Evolutionary conservation across 2,888 invertebrate species (phyloP).

Genomic region (Chalcis sispes): DNA sequence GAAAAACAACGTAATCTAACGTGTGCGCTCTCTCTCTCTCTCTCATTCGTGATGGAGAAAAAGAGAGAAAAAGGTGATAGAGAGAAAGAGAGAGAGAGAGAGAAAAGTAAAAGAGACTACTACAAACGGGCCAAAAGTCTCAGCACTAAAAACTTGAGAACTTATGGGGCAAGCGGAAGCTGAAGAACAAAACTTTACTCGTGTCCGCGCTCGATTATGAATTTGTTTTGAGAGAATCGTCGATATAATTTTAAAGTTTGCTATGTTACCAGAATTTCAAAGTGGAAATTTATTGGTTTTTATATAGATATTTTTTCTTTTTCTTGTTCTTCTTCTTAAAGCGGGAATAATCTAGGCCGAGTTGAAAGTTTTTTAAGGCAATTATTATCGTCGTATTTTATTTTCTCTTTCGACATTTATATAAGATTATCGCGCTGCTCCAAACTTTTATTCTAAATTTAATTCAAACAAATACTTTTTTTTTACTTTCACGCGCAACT

Average conservation of each 20-base stretch:
- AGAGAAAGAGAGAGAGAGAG: neutral
- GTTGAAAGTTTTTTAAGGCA: neutral
- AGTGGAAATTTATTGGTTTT: conserved; percentile 20
- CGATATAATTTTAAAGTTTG: conserved; percentile 39
- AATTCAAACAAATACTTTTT: no score
- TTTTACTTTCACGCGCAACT: no score
- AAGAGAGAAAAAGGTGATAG: neutral
- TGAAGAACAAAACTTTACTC: conserved; percentile 29
- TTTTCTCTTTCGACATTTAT: no score
- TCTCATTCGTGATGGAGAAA: neutral
- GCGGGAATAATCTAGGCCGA: neutral
- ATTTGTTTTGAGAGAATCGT: conserved; percentile 49
- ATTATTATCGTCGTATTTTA: neutral
- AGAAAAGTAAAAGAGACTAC: neutral
- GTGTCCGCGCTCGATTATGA: conserved; percentile 51
- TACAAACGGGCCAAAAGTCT: conserved; percentile 33
- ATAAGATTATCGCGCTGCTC: no score
- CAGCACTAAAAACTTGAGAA: conserved; percentile 50
- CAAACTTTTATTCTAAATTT: no score
- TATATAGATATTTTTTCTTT: neutral
- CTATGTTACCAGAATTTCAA: conserved; percentile 19
- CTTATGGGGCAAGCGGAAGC: conserved; percentile 44
- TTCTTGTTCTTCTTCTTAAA: neutral
- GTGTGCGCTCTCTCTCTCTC: no score
- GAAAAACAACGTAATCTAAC: conserved; percentile 55